A percentile compares a stretch with the other conserved stretches of the same genome.
These are phyloP conservation scores for Tetrax tetrax DNA, from an alignment of 2,113 vertebrate species.

Conservation along the genomic window DNA sequence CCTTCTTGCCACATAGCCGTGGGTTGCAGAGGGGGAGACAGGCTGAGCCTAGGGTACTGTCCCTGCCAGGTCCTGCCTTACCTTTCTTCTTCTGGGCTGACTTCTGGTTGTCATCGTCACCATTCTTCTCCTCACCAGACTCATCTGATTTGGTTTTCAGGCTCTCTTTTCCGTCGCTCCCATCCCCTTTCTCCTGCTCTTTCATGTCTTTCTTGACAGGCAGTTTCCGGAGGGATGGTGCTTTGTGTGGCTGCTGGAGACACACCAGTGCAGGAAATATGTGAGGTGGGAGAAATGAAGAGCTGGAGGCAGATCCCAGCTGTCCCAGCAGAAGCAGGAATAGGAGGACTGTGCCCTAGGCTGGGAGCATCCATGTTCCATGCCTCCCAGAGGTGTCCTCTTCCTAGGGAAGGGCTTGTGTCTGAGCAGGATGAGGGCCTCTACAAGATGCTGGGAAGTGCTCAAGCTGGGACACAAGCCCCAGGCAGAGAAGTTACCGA, in stretches of 20 bases:
- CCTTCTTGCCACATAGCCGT: not conserved
- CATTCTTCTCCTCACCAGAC: conserved; percentile 95
- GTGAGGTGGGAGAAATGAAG: not conserved
- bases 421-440: not conserved
- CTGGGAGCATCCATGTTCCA: not conserved
- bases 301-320: not conserved
- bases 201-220: conserved; percentile 87
- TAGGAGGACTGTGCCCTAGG: not conserved
- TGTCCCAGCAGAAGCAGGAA: not conserved
- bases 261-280: not conserved
- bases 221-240: conserved; percentile 81
- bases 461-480: not conserved
- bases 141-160: conserved; percentile 93
- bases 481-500: not conserved
- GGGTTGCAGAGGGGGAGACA: rapidly evolving
- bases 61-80: conserved; percentile 36
- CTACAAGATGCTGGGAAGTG: not conserved
- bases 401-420: not conserved
- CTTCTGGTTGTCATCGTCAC: conserved; percentile 91
- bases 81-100: conserved; percentile 94
- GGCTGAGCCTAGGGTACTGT: not conserved
- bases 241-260: conserved; percentile 71
- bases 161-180: conserved; percentile 90
- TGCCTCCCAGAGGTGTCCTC: not conserved
- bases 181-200: conserved; percentile 92